Base-by-base conservation (phyloP, 2,113 vertebrate genomes). In the Lasiurus cinereus region DNA sequence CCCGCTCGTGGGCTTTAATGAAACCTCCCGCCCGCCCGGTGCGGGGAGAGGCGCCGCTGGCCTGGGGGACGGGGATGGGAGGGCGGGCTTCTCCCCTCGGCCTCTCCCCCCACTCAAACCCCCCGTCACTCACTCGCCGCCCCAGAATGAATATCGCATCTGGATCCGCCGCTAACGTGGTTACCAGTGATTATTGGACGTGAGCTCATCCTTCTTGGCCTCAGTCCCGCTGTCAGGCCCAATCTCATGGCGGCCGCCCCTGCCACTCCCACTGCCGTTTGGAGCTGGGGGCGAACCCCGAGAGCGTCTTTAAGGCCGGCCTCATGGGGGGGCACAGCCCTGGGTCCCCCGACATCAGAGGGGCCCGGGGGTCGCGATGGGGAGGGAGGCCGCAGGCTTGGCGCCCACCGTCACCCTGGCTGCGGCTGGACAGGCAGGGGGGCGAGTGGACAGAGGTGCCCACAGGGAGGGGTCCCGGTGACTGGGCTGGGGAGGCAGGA, bases 71-170 rank as follows among this genome's bases (percentile, higher is more conserved):
- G 50, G 99, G 99, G 99, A 98, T 99, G 99, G 99, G 99, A 99
- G 98, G 98, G 98, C 99, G 98, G 98, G 98, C 98, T 98, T 98
- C 98, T 98, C 98, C 98, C 98, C 98, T 99, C 98, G 97, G 97
- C 98, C 98, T 98, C 98, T 99, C 99, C 99, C 99, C n/a, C n/a
- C n/a, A n/a, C n/a, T n/a, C n/a, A n/a, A n/a, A n/a, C n/a, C n/a
- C 39, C 39, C 39, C 5, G 39, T 39, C 96, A 98, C 99, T 99
- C 98, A 99, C 99, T 99, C 99, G 99, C 99, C 99, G 99, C 98
- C 98, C 98, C 98, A 99, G 99, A 99, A 99, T 99, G 99, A 99
- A 99, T 99, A 99, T 99, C 99, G 99, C 98, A 99, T 99, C 99
- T 99, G 98, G 99, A 99, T 99, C 99, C 98, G 99, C 98, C 99